A percentile compares a stretch with the other conserved stretches of the same genome.
phyloP scores from a whole-genome alignment of 2,113 vertebrate genomes.

The Calyptomena viridis region DNA sequence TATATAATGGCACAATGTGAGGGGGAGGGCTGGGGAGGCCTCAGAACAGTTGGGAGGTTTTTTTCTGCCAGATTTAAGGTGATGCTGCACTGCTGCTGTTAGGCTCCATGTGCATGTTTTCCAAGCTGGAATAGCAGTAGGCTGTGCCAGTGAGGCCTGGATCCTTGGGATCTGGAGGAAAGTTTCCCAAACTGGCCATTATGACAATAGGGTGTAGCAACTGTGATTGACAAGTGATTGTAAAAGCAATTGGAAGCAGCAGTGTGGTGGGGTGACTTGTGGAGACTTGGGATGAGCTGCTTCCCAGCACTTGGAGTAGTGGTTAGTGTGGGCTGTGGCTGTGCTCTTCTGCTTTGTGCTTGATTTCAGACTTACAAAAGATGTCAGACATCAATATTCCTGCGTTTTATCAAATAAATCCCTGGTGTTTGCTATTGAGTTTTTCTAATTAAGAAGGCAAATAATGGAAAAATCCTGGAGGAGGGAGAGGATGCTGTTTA shows the following conservation, averaged over 20 bases:
- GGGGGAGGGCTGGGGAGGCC: neutral
- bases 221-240: neutral
- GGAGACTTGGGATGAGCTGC: neutral
- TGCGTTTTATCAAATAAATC: neutral
- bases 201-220: neutral
- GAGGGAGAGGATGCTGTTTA: neutral
- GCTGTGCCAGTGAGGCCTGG: accelerated
- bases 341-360: neutral
- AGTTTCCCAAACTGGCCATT: neutral
- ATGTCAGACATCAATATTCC: neutral
- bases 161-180: neutral
- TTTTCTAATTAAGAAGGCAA: neutral
- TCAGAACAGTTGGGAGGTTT: neutral
- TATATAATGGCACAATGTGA: neutral
- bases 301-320: neutral
- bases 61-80: neutral
- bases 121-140: neutral
- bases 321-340: accelerated
- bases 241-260: neutral
- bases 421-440: neutral
- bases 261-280: neutral
- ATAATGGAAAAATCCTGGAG: neutral
- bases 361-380: neutral
- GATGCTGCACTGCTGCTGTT: neutral
- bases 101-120: neutral